Conservation (phyloP, 2,888 invertebrate species). For the Electrophaes corylata region DNA sequence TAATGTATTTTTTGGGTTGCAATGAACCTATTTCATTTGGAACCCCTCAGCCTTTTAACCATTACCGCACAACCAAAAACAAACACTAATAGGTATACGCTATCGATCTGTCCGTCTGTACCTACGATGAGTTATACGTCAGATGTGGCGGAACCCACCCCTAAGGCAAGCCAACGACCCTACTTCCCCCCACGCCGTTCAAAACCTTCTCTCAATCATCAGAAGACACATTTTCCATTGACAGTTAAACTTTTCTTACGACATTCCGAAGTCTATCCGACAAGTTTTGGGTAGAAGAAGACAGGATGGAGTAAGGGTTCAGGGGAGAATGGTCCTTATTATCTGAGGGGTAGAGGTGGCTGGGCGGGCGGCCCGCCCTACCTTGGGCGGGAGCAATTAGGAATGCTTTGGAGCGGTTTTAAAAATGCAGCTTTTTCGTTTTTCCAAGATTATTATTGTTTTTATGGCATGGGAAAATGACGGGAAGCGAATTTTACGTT, state of each 20-base stretch:
- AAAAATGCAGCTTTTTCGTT: slow-evolving; percentile 65
- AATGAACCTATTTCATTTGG: neutral
- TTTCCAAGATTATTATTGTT: slow-evolving; percentile 53
- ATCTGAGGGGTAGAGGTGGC: slow-evolving; percentile 47
- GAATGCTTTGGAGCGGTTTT: slow-evolving; percentile 62
- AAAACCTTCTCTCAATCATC: slow-evolving; percentile 40
- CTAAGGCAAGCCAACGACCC: slow-evolving; percentile 64
- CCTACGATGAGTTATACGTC: slow-evolving; percentile 79
- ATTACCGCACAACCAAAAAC: slow-evolving; percentile 53
- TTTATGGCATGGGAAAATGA: slow-evolving; percentile 33
- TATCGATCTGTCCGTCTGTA: slow-evolving; percentile 73
- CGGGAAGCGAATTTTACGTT: slow-evolving; percentile 24
- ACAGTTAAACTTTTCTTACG: slow-evolving; percentile 64
- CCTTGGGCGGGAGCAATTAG: slow-evolving; percentile 79
- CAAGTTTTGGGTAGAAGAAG: slow-evolving; percentile 69
- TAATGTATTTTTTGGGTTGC: neutral
- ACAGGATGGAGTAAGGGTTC: slow-evolving; percentile 65
- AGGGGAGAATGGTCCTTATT: slow-evolving; percentile 69
- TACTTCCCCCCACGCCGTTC: slow-evolving; percentile 42
- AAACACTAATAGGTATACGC: slow-evolving; percentile 68
- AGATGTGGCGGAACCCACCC: slow-evolving; percentile 52
- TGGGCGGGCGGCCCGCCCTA: slow-evolving; percentile 71
- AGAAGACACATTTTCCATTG: slow-evolving; percentile 61
- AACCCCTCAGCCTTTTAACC: slow-evolving; percentile 18
- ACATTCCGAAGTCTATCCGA: slow-evolving; percentile 72